These are phyloP conservation scores for Rhabdornis inornatus DNA, from an alignment of 2,113 vertebrate species.

Conservation along the genomic window DNA sequence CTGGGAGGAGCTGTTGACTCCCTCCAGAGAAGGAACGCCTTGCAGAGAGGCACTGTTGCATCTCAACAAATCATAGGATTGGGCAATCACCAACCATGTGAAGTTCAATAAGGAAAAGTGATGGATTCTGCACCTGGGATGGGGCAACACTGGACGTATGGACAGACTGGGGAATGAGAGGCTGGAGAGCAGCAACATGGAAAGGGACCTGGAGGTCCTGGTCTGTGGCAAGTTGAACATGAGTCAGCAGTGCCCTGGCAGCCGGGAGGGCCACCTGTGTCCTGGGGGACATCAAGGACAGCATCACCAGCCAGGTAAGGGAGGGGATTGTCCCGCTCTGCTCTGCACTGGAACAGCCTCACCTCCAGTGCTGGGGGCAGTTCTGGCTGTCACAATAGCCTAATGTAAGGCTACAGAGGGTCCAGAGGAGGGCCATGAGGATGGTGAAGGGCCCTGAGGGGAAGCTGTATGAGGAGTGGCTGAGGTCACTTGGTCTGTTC, in stretches of 20 bases:
- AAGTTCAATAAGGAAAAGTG: background rate
- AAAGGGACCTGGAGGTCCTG: background rate
- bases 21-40: background rate
- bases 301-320: background rate
- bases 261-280: rapidly evolving
- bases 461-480: too few species aligned
- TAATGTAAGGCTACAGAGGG: background rate
- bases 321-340: background rate
- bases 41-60: background rate
- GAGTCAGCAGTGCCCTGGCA: background rate
- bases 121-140: background rate
- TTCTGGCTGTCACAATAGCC: background rate
- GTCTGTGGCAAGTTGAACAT: rapidly evolving
- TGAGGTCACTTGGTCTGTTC: background rate
- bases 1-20: background rate
- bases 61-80: background rate
- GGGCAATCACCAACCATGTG: background rate
- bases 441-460: background rate
- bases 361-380: background rate
- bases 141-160: rapidly evolving
- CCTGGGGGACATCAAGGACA: background rate
- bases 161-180: background rate
- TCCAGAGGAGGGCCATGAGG: background rate
- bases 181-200: background rate
- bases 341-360: background rate